Evolutionary conservation across 2,888 invertebrate genomes (phyloP), one percentile per base, ranked within the genome.

Genomic region (Eupithecia tripunctaria): DNA sequence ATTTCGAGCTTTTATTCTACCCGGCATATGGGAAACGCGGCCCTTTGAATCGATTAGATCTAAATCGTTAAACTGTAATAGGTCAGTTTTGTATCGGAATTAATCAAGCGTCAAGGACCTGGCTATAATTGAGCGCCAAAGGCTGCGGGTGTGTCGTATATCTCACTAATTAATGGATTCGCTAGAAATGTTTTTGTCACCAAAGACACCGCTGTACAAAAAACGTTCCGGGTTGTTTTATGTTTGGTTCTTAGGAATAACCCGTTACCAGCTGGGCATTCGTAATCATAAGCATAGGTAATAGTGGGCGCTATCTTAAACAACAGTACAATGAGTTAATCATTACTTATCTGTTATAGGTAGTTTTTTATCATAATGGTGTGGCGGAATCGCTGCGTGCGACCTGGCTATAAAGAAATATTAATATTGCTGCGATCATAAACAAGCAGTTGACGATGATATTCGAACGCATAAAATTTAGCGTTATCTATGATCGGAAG

Each of bases 71-170:
- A 88, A 85, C 86, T 85, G 86, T 93, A 91, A 93, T 93, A 92
- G 93, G 92, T 93, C 90, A 93, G 91, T 90, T 90, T 89, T 91
- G 90, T 92, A 90, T 91, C 89, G 91, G 92, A 92, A 93, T 92
- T 94, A 93, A 93, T 93, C 93, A 92, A 92, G 89, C 92, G 89
- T 92, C 93, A 93, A 93, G 93, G 92, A 90, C 86, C 89, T 90
- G 89, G 82, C 86, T 84, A 86, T 91, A 91, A 91, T 91, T 89
- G 91, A 89, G 88, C 88, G 87, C 88, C 89, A 86, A 91, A 89
- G 88, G 88, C 89, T 87, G 86, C 86, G 89, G 86, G 87, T 84
- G 86, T 85, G 88, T 90, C 92, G 90, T 94, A 93, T 93, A 92
- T 94, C 92, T 91, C 83, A 89, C 89, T 92, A 94, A 94, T 94